phyloP scores from a whole-genome alignment of 2,797 vertebrate genomes.

The Lacerta bilineata region DNA sequence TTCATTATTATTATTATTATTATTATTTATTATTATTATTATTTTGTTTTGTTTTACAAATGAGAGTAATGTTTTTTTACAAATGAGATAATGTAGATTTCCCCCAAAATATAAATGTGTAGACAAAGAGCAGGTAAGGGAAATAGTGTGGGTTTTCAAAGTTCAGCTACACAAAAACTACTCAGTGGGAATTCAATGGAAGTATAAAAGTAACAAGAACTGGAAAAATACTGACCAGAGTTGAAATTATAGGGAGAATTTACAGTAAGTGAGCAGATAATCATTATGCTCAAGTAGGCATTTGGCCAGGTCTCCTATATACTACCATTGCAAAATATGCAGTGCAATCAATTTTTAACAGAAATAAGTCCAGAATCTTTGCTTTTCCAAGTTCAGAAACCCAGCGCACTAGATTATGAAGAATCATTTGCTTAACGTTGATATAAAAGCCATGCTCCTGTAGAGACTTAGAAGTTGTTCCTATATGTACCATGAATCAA shows the following conservation, averaged over 20 bases:
- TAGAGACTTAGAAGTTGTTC: neutral
- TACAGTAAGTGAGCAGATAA: constrained; percentile 29
- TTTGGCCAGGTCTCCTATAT: neutral
- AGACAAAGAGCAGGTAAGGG: neutral
- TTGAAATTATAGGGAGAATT: constrained; percentile 34
- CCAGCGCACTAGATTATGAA: constrained; percentile 31
- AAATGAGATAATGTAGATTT: no score
- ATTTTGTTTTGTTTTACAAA: neutral
- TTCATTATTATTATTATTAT: neutral
- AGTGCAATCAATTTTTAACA: constrained; percentile 27
- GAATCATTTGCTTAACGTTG: constrained; percentile 19
- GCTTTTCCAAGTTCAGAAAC: constrained; percentile 9
- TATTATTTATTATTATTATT: neutral
- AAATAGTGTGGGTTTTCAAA: neutral
- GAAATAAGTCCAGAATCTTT: constrained; percentile 10
- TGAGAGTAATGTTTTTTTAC: neutral
- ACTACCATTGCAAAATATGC: constrained; percentile 23
- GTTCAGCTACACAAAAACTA: neutral
- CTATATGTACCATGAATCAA: constrained; percentile 24
- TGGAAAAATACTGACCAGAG: constrained; percentile 13
- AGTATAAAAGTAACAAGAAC: neutral
- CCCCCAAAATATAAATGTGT: neutral
- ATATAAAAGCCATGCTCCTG: constrained; percentile 13
- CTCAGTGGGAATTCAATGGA: neutral
- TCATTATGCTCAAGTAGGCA: constrained; percentile 15